Conservation (phyloP, 1,140 invertebrate species). For the Calliphora vicina region DNA sequence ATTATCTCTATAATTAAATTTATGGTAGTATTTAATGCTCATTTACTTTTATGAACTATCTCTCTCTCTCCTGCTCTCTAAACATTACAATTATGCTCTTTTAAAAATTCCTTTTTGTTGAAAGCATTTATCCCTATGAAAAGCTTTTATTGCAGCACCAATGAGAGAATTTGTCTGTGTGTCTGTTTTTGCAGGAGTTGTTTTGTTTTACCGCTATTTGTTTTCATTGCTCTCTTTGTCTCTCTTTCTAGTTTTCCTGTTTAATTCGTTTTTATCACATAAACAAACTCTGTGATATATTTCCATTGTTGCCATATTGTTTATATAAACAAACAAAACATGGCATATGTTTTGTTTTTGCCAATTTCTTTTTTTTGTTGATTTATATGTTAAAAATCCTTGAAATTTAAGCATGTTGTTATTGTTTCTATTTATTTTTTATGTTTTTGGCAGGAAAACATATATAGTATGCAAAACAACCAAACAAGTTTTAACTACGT, state of each 20-base stretch:
- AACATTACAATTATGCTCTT: no score
- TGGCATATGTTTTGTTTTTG: neutral
- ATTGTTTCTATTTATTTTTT: no score
- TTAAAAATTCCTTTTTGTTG: no score
- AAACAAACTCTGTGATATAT: neutral
- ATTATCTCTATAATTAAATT: slow-evolving; percentile 3
- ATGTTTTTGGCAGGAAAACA: neutral
- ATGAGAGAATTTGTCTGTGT: no score
- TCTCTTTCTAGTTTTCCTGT: neutral
- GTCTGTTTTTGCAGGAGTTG: neutral
- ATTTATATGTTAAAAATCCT: neutral
- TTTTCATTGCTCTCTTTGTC: neutral
- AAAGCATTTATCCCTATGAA: neutral
- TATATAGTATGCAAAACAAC: neutral
- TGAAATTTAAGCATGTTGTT: neutral
- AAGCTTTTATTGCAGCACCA: neutral
- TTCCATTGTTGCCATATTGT: neutral
- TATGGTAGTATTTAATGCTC: neutral
- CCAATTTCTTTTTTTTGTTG: neutral
- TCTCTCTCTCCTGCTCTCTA: neutral
- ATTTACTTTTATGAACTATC: neutral
- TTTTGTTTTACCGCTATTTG: neutral
- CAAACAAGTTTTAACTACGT: neutral
- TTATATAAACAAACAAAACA: neutral
- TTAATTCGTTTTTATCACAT: neutral